Evolutionary conservation across 2,888 invertebrate genomes (phyloP).

Genomic region (Seira musarum): DNA sequence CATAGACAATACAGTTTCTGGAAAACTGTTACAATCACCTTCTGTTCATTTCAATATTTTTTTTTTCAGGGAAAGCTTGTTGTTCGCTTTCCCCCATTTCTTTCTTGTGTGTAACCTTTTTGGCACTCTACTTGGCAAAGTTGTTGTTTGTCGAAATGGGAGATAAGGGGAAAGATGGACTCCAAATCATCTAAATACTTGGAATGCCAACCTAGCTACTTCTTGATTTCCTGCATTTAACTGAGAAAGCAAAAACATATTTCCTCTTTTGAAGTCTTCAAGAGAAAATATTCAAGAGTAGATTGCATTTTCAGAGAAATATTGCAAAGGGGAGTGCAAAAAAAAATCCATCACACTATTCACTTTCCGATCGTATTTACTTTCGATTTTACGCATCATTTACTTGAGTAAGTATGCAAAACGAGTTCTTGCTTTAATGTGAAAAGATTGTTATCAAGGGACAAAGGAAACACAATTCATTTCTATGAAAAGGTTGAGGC

Average conservation of each 20-base stretch:
- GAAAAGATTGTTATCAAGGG: background rate
- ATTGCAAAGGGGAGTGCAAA: background rate
- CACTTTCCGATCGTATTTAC: slow-evolving; percentile 25
- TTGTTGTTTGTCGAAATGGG: background rate
- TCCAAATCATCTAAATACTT: background rate
- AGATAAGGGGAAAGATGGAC: background rate
- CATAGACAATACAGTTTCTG: too few species aligned
- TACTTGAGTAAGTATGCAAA: slow-evolving; percentile 17
- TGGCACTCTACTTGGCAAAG: background rate
- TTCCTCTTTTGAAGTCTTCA: slow-evolving; percentile 26
- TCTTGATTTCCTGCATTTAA: slow-evolving; percentile 32
- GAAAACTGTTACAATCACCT: slow-evolving; percentile 10
- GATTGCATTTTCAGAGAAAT: too few species aligned
- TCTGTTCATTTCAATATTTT: background rate
- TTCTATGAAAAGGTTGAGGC: too few species aligned
- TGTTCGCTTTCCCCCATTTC: too few species aligned
- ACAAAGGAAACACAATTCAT: background rate
- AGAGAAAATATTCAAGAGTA: background rate
- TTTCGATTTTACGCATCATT: slow-evolving; percentile 25
- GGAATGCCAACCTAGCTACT: slow-evolving; percentile 1
- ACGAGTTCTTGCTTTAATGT: background rate
- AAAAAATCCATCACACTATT: slow-evolving; percentile 17
- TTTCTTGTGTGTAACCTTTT: too few species aligned
- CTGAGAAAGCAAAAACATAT: slow-evolving; percentile 15
- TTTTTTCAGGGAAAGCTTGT: too few species aligned